phyloP scores from a whole-genome alignment of 2,113 vertebrate species.

The Cavia porcellus region DNA sequence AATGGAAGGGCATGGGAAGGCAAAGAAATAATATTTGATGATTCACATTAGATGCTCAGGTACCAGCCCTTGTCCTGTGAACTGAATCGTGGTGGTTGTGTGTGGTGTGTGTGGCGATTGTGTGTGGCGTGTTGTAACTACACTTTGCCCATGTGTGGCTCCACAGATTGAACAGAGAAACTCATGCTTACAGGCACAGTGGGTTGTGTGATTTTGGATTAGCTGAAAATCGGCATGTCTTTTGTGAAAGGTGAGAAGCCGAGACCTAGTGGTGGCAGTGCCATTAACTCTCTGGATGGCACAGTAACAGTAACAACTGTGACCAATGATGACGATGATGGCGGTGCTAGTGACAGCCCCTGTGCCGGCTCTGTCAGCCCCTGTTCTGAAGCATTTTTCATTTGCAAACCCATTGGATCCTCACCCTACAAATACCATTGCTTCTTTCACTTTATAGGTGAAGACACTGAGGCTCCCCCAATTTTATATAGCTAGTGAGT shows the following conservation, averaged over 20 bases:
- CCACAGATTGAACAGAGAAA: constrained; percentile 9
- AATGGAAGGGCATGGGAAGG: neutral
- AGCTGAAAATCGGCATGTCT: constrained; percentile 6
- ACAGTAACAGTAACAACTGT: neutral
- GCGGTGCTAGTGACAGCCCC: neutral
- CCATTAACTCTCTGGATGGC: neutral
- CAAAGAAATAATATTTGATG: neutral
- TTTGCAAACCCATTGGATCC: neutral
- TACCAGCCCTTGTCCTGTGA: neutral
- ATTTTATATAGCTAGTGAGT: neutral
- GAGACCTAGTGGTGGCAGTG: neutral
- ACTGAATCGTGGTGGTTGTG: neutral
- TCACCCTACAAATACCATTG: neutral
- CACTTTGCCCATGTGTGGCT: constrained; percentile 29
- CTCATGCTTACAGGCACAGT: neutral
- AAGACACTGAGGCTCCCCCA: neutral
- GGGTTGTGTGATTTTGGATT: constrained; percentile 52
- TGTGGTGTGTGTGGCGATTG: neutral
- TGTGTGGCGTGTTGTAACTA: neutral
- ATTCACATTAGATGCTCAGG: neutral
- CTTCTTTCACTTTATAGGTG: neutral
- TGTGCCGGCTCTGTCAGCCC: neutral
- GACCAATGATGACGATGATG: neutral
- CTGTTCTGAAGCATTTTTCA: neutral
- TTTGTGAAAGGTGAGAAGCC: neutral